Conservation (phyloP, 2,888 invertebrate species). For the Homarus gammarus region DNA sequence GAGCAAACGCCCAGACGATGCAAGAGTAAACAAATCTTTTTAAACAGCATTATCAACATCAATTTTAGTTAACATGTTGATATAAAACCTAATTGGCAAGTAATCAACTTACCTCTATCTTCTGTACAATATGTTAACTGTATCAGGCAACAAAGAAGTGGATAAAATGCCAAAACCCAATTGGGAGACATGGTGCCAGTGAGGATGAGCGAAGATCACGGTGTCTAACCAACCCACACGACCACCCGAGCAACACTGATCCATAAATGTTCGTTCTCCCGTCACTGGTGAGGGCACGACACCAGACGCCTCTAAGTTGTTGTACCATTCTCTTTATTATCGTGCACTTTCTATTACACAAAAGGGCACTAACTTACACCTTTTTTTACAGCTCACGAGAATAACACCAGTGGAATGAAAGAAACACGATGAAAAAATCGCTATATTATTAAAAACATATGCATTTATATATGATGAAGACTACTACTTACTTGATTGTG, state of each 20-base stretch:
- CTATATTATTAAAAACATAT: too few relatives aligned
- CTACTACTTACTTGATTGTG: too few relatives aligned
- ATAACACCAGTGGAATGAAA: too few relatives aligned
- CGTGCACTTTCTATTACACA: background rate
- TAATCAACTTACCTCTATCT: conserved; percentile 11
- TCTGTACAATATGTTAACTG: background rate
- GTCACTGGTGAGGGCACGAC: too few relatives aligned
- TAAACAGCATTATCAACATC: background rate
- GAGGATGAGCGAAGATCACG: background rate
- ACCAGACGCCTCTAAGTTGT: background rate
- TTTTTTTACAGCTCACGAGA: background rate
- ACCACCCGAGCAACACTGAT: conserved; percentile 3
- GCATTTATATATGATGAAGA: too few relatives aligned
- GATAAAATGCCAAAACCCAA: background rate
- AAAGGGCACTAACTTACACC: background rate
- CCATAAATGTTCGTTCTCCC: background rate
- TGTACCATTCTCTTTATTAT: background rate
- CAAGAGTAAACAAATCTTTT: background rate
- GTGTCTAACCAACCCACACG: background rate
- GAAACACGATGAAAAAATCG: too few relatives aligned
- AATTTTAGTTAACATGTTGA: background rate
- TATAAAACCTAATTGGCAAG: too few relatives aligned
- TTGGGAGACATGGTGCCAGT: conserved; percentile 8
- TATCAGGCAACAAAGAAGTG: background rate
- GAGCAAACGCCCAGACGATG: background rate